phyloP scores from a whole-genome alignment of 92 coral and sea anemone species.

The Phenganax subtilis region DNA sequence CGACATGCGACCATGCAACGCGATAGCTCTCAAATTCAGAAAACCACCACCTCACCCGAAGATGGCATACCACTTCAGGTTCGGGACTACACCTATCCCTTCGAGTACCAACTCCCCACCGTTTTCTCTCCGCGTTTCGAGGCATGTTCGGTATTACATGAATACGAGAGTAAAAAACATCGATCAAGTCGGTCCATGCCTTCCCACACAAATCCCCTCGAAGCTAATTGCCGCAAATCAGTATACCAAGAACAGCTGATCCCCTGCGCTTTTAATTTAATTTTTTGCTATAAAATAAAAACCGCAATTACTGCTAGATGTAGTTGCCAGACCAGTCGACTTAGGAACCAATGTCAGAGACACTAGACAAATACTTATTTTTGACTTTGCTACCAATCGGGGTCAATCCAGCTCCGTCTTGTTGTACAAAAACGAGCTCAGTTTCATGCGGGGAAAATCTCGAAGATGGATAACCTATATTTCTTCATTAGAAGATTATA shows the following conservation, averaged over 20 bases:
- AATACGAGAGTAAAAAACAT: not conserved
- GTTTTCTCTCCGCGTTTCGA: constrained; percentile 14
- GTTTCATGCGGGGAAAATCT: constrained; percentile 2
- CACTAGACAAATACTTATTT: not conserved
- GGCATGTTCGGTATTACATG: constrained; percentile 5
- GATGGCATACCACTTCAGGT: not conserved
- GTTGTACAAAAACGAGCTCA: constrained; percentile 20
- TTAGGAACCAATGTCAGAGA: not conserved
- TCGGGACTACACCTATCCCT: constrained; percentile 18
- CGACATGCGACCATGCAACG: not conserved
- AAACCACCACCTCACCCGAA: not conserved
- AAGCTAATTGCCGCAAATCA: not conserved
- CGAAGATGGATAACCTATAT: not conserved
- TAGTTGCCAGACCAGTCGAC: not conserved
- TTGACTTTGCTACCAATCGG: not conserved
- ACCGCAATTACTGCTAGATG: too few species aligned
- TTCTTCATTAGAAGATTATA: not conserved
- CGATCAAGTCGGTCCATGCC: not conserved
- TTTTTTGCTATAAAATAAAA: too few species aligned
- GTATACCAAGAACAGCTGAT: too few species aligned
- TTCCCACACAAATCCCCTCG: not conserved
- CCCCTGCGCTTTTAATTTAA: too few species aligned
- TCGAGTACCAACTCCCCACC: not conserved
- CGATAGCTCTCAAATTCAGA: not conserved
- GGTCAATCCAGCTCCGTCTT: not conserved